A percentile compares a stretch with the other conserved stretches of the same genome.
Evolutionary conservation across 2,797 vertebrate species (phyloP).

Genomic region (Mastacembelus armatus): DNA sequence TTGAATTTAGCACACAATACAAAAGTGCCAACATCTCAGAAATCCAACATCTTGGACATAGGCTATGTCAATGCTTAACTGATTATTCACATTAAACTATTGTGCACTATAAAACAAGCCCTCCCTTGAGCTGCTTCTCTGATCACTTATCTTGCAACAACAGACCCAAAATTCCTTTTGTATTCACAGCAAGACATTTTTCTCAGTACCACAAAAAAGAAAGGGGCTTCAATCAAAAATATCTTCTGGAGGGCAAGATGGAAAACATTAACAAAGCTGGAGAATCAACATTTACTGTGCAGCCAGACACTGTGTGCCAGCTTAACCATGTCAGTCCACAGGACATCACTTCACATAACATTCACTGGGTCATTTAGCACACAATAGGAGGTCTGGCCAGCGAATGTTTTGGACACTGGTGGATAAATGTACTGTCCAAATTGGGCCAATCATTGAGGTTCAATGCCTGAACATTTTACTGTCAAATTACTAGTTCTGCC

Average conservation of each 20-base stretch:
- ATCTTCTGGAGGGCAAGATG: conserved; percentile 43
- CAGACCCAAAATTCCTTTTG: conserved; percentile 56
- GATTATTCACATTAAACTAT: conserved; percentile 31
- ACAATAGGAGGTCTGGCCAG: conserved; percentile 34
- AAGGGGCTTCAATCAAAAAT: conserved; percentile 54
- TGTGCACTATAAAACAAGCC: conserved; percentile 32
- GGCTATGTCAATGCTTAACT: conserved; percentile 14
- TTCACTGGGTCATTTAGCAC: conserved; percentile 54
- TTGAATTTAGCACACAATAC: conserved; percentile 36
- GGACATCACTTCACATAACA: conserved; percentile 56
- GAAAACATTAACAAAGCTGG: conserved; percentile 48
- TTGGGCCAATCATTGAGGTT: conserved; percentile 22
- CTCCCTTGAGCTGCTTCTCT: conserved; percentile 53
- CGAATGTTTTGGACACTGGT: conserved; percentile 28
- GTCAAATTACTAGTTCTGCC: conserved; percentile 39
- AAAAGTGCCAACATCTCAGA: conserved; percentile 10
- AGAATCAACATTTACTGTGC: conserved; percentile 49
- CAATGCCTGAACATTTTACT: conserved; percentile 46
- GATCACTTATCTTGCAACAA: conserved; percentile 62
- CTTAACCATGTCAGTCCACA: conserved; percentile 50
- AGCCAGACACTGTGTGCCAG: conserved; percentile 38
- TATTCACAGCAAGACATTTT: conserved; percentile 37
- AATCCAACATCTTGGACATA: conserved; percentile 37
- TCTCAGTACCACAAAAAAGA: conserved; percentile 36
- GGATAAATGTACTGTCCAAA: conserved; percentile 39